Evolutionary conservation across 1,140 invertebrate genomes (phyloP).

Genomic region (Gonatopus flavifemur): DNA sequence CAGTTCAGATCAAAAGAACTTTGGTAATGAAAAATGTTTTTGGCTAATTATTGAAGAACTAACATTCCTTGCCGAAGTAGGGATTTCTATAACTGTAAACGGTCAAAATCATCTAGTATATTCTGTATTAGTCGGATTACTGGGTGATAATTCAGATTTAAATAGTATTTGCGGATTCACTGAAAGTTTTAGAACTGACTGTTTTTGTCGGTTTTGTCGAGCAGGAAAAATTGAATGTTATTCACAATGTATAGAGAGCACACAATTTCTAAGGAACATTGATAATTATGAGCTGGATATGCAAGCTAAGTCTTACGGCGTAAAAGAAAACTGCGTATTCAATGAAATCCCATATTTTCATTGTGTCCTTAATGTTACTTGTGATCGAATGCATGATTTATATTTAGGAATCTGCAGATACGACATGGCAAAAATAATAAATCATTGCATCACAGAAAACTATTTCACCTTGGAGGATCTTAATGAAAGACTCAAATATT

Average conservation of each 20-base stretch:
- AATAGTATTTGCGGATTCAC: constrained; percentile 18
- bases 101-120: constrained; percentile 9
- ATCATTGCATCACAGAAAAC: no score
- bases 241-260: constrained; percentile 8
- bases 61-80: constrained; percentile 8
- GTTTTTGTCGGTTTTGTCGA: constrained; percentile 25
- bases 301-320: constrained; percentile 1
- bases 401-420: not conserved
- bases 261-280: constrained; percentile 12
- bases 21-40: constrained; percentile 22
- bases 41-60: constrained; percentile 14
- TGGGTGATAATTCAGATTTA: constrained; percentile 23
- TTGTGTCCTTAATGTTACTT: constrained; percentile 6
- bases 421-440: constrained; percentile 11
- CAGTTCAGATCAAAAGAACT: constrained; percentile 16
- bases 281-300: constrained; percentile 22
- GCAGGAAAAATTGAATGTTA: constrained; percentile 16
- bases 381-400: constrained; percentile 17
- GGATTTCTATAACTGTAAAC: constrained; percentile 15
- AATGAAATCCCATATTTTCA: constrained; percentile 12
- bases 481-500: constrained; percentile 24
- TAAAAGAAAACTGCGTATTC: constrained; percentile 3
- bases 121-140: constrained; percentile 24
- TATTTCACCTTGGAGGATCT: constrained; percentile 15
- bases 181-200: constrained; percentile 16